Evolutionary conservation across 2,113 vertebrate species (phyloP).

Genomic region (Lophochroa leadbeateri): DNA sequence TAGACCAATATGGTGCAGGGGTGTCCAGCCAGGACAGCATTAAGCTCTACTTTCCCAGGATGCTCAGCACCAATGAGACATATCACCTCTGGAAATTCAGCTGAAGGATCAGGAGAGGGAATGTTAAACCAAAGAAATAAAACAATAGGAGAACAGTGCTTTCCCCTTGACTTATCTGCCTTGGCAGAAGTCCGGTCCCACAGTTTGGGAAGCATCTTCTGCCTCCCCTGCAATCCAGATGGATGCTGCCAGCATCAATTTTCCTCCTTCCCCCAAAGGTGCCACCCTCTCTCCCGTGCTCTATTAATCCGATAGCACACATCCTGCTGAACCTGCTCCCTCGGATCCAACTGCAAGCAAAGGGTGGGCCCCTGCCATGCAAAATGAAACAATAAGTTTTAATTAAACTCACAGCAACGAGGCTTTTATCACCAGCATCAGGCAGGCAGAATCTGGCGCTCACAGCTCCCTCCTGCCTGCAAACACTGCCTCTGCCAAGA

Average conservation of each 20-base stretch:
- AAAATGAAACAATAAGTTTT: not conserved
- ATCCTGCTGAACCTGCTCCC: not conserved
- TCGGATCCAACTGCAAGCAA: not conserved
- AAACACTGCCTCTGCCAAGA: not conserved
- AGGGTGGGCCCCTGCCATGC: not conserved
- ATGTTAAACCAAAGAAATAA: conserved; percentile 5
- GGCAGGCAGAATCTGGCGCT: not conserved
- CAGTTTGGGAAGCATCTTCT: not conserved
- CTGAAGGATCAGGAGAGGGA: not conserved
- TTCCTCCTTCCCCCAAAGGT: not conserved
- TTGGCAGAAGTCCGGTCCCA: not conserved
- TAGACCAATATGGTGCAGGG: fast-evolving
- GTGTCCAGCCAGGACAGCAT: not conserved
- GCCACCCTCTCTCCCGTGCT: not conserved
- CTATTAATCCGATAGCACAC: not conserved
- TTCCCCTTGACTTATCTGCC: not conserved
- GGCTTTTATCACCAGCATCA: not conserved
- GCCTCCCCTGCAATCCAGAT: not conserved
- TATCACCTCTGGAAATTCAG: not conserved
- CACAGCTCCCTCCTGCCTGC: not conserved
- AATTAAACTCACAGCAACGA: not conserved
- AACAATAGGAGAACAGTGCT: fast-evolving
- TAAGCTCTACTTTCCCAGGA: not conserved
- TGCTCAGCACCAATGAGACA: not conserved
- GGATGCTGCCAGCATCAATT: not conserved